phyloP scores from a whole-genome alignment of 1,140 invertebrate species.

The Anastrepha obliqua region DNA sequence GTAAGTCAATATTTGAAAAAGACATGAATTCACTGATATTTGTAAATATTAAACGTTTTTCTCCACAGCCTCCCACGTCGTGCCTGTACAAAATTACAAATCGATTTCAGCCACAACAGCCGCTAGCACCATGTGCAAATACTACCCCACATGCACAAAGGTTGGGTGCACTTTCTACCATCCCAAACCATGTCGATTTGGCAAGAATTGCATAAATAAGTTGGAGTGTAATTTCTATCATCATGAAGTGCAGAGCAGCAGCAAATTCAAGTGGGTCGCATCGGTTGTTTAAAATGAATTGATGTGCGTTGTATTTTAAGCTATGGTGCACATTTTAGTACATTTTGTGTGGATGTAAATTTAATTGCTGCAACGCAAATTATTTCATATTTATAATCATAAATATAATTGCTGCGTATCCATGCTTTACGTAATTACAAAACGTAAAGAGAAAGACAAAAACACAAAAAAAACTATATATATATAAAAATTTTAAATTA shows the following conservation, averaged over 20 bases:
- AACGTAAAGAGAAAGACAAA: not conserved
- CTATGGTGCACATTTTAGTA: not conserved
- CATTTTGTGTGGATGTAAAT: not conserved
- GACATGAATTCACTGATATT: not conserved
- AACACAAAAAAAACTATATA: not conserved
- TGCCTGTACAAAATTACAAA: conserved; percentile 78
- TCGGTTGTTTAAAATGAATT: conserved; percentile 63
- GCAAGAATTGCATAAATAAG: conserved; percentile 79
- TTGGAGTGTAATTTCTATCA: conserved; percentile 80
- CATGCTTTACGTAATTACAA: conserved; percentile 8
- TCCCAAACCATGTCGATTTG: conserved; percentile 80
- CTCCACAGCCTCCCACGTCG: conserved; percentile 79
- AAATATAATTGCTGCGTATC: conserved; percentile 7
- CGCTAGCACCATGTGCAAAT: conserved; percentile 78
- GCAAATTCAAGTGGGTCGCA: conserved; percentile 75
- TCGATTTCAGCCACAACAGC: conserved; percentile 73
- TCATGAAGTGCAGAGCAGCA: conserved; percentile 76
- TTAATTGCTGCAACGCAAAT: conserved; percentile 10
- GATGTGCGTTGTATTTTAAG: not conserved
- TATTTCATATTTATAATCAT: conserved; percentile 23
- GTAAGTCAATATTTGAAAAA: conserved; percentile 62
- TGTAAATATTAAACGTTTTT: conserved; percentile 31
- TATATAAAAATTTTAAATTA: conserved; percentile 26
- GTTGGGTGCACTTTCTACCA: conserved; percentile 79
- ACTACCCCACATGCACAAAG: conserved; percentile 79